phyloP scores from a whole-genome alignment of 2,797 vertebrate genomes.

The Neostethus bicornis region DNA sequence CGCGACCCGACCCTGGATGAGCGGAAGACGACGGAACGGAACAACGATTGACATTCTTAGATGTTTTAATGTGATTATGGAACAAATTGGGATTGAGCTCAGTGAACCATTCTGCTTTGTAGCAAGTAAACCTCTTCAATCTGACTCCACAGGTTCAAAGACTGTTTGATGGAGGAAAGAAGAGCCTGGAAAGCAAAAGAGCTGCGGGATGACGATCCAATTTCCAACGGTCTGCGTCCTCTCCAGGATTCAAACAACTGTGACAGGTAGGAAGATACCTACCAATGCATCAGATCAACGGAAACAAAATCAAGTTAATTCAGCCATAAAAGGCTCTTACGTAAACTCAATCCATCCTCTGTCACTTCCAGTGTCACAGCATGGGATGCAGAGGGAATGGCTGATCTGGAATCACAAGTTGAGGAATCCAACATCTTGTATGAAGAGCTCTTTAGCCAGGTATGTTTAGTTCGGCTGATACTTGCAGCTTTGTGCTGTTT shows the following conservation, averaged over 20 bases:
- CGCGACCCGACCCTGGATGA: no score
- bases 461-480: conserved; percentile 20
- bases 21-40: no score
- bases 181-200: conserved; percentile 50
- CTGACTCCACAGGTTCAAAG: conserved; percentile 70
- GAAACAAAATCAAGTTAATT: not conserved
- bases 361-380: conserved; percentile 27
- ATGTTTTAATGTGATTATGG: not conserved
- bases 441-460: conserved; percentile 62
- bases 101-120: not conserved
- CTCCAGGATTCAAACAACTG: conserved; percentile 32
- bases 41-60: no score
- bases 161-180: conserved; percentile 75
- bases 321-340: not conserved
- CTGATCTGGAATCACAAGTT: conserved; percentile 54
- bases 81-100: not conserved
- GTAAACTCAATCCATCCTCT: no score
- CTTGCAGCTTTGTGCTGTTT: not conserved
- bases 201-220: not conserved
- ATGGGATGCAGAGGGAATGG: conserved; percentile 52
- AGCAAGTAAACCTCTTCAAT: not conserved
- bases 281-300: not conserved
- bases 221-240: conserved; percentile 19
- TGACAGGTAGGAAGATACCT: conserved; percentile 22
- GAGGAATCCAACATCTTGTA: conserved; percentile 60